Percentiles rank a stretch among this genome's conserved stretches.
Conservation (phyloP, 64 coral and sea anemone genomes). For the Dendrophyllia cribrosa region DNA sequence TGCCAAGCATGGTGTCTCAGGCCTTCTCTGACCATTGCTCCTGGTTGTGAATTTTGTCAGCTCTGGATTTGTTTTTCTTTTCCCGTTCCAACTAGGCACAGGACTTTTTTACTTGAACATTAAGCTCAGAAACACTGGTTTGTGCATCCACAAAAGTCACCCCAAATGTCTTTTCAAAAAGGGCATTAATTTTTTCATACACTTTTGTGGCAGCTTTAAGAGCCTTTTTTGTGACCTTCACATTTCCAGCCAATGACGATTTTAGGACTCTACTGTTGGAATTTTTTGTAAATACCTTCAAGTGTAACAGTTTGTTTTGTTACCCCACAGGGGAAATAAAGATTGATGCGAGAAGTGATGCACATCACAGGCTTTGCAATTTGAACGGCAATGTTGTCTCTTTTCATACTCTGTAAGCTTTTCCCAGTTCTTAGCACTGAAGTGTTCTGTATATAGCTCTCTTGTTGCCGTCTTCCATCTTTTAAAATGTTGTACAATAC, state of each 20-base stretch:
- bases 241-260: background rate
- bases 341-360: conserved; percentile 4
- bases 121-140: conserved; percentile 13
- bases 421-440: background rate
- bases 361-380: conserved; percentile 11
- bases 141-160: conserved; percentile 29
- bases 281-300: conserved; percentile 27
- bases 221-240: conserved; percentile 11
- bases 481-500: conserved; percentile 6
- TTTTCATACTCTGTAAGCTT: conserved; percentile 13
- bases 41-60: conserved; percentile 10
- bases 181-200: background rate
- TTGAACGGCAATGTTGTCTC: background rate
- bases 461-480: background rate
- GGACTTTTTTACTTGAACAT: conserved; percentile 39
- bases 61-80: conserved; percentile 7
- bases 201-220: conserved; percentile 11
- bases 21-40: background rate
- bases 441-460: background rate
- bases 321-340: conserved; percentile 1
- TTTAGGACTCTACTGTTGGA: conserved; percentile 6
- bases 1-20: background rate
- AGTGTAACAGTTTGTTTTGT: background rate
- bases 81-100: background rate
- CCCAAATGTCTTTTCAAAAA: conserved; percentile 24